These are phyloP conservation scores for Agonum fuliginosum DNA, from an alignment of 2,888 invertebrate species.

Conservation along the genomic window DNA sequence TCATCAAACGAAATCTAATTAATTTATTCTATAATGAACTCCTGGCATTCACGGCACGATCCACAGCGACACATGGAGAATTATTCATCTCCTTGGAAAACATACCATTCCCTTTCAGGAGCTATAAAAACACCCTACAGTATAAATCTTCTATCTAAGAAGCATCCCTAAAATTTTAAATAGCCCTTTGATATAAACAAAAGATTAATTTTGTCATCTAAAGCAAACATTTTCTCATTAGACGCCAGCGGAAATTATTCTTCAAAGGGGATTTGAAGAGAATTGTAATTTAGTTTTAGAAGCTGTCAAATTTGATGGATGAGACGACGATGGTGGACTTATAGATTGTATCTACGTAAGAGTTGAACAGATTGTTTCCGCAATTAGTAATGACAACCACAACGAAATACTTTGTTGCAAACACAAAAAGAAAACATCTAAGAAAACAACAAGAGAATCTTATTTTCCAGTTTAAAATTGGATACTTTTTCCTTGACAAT, in stretches of 20 bases:
- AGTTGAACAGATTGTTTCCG: background rate
- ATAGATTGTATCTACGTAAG: slow-evolving; percentile 20
- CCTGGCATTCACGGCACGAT: background rate
- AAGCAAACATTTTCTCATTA: slow-evolving; percentile 8
- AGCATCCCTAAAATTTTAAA: background rate
- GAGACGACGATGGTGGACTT: background rate
- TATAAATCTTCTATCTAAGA: background rate
- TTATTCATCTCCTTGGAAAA: slow-evolving; percentile 5
- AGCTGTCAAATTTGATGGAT: slow-evolving; percentile 23
- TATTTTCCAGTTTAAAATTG: too few relatives aligned
- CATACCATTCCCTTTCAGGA: background rate
- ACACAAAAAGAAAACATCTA: too few relatives aligned
- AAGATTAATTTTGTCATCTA: slow-evolving; percentile 16
- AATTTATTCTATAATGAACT: slow-evolving; percentile 29
- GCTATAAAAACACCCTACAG: slow-evolving; percentile 3
- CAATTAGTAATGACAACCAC: background rate
- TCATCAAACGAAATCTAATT: slow-evolving; percentile 33
- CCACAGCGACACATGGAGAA: slow-evolving; percentile 25
- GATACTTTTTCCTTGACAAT: too few relatives aligned
- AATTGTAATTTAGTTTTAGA: background rate
- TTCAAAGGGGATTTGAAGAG: background rate
- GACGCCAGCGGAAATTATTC: background rate
- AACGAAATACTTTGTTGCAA: background rate
- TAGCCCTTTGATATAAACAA: slow-evolving; percentile 6
- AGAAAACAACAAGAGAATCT: too few relatives aligned